A percentile compares a stretch with the other conserved stretches of the same genome.
Evolutionary conservation across 2,888 invertebrate species (phyloP).

Genomic region (Caenorhabditis uteleia): DNA sequence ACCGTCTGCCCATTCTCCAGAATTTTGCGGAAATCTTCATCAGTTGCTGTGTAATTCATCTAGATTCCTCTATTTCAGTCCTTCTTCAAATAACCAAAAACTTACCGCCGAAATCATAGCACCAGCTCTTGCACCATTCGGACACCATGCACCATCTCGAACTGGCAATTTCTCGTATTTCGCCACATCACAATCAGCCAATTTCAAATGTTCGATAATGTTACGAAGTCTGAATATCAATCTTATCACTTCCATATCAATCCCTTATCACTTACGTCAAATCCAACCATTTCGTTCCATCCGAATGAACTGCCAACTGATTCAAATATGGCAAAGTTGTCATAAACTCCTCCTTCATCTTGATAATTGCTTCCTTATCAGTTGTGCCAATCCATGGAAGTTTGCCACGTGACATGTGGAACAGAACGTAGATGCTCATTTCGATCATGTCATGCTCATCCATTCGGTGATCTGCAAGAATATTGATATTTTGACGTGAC

Average conservation of each 20-base stretch:
- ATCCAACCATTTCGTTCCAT: too few relatives aligned
- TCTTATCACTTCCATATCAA: too few relatives aligned
- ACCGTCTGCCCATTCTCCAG: constrained; percentile 7
- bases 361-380: constrained; percentile 1
- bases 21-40: constrained; percentile 20
- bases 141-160: constrained; percentile 34
- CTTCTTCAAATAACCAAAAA: neutral
- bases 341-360: constrained; percentile 15
- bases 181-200: neutral
- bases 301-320: neutral
- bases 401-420: constrained; percentile 6
- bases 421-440: constrained; percentile 14
- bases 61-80: too few relatives aligned
- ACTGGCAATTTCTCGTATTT: constrained; percentile 8
- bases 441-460: constrained; percentile 25
- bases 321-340: constrained; percentile 2
- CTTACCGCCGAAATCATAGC: constrained; percentile 15
- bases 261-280: too few relatives aligned
- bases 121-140: constrained; percentile 26
- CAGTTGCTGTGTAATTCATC: constrained; percentile 3
- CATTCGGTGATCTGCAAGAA: constrained; percentile 20
- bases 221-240: constrained; percentile 23
- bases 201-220: constrained; percentile 9
- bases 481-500: neutral
- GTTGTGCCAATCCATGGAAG: constrained; percentile 30